Evolutionary conservation across 1,140 invertebrate genomes (phyloP).

Genomic region (Prorops nasuta): DNA sequence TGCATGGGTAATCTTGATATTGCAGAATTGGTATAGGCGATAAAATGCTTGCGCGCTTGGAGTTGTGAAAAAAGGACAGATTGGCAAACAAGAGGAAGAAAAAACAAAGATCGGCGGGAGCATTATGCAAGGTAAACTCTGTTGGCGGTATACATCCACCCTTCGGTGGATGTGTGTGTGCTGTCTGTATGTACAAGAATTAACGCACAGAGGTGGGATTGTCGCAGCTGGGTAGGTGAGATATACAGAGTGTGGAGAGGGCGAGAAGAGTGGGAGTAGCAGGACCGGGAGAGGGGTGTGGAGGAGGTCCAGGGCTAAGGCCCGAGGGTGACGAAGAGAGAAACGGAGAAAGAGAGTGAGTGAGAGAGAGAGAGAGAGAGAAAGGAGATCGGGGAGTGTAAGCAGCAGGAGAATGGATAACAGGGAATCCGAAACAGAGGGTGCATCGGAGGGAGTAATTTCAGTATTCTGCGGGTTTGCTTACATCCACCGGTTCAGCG

Average conservation of each 20-base stretch:
- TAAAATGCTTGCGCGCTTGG: no score
- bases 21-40: no score
- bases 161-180: constrained; percentile 28
- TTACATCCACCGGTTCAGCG: constrained; percentile 49
- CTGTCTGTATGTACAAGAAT: constrained; percentile 45
- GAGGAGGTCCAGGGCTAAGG: background rate
- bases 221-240: constrained; percentile 46
- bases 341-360: constrained; percentile 11
- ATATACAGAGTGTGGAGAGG: constrained; percentile 30
- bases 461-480: constrained; percentile 52
- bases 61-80: no score
- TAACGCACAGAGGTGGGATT: constrained; percentile 49
- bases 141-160: constrained; percentile 19
- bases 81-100: constrained; percentile 8
- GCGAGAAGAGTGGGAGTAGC: constrained; percentile 26
- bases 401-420: constrained; percentile 38
- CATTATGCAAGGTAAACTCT: constrained; percentile 39
- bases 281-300: constrained; percentile 20
- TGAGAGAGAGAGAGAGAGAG: constrained; percentile 8
- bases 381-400: background rate
- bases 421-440: constrained; percentile 39
- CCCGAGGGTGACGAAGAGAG: background rate
- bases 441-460: constrained; percentile 52
- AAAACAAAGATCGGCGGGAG: constrained; percentile 28
- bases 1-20: no score